Conservation (phyloP, 2,113 vertebrate genomes). For the Podocnemis expansa region DNA sequence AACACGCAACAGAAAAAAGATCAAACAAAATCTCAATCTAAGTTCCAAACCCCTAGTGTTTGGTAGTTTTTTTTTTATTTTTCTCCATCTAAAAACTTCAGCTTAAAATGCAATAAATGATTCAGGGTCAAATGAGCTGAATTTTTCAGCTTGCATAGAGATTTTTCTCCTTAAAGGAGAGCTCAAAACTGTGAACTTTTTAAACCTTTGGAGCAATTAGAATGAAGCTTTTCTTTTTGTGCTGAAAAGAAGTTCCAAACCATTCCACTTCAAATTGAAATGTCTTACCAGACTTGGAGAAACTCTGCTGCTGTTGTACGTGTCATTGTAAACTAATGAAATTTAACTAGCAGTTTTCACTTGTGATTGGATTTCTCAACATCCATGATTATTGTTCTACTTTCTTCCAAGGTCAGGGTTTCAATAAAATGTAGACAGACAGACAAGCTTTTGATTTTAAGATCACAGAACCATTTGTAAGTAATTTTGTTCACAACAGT, state of each 20-base stretch:
- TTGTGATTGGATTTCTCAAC: not conserved
- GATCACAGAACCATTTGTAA: slow-evolving; percentile 16
- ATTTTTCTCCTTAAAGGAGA: slow-evolving; percentile 30
- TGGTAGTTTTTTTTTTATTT: not conserved
- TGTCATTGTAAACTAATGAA: slow-evolving; percentile 7
- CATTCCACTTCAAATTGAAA: slow-evolving; percentile 40
- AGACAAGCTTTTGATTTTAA: slow-evolving; percentile 22
- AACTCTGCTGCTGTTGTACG: not conserved
- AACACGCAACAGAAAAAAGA: slow-evolving; percentile 11
- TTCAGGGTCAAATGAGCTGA: slow-evolving; percentile 36
- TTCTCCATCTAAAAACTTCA: not conserved
- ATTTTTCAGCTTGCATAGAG: slow-evolving; percentile 17
- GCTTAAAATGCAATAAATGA: slow-evolving; percentile 15
- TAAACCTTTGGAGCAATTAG: not conserved
- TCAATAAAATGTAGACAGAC: slow-evolving; percentile 22
- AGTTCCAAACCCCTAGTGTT: slow-evolving; percentile 11
- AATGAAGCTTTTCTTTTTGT: slow-evolving; percentile 53
- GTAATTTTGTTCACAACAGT: slow-evolving; percentile 58
- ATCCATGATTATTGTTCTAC: not conserved
- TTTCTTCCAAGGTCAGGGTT: slow-evolving; percentile 32
- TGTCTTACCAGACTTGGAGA: not conserved
- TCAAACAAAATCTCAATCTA: slow-evolving; percentile 13
- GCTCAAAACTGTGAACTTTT: slow-evolving; percentile 25
- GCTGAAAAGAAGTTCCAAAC: slow-evolving; percentile 60
- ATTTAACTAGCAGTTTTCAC: not conserved